Evolutionary conservation across 2,797 vertebrate genomes (phyloP).

Genomic region (Acipenser oxyrinchus): DNA sequence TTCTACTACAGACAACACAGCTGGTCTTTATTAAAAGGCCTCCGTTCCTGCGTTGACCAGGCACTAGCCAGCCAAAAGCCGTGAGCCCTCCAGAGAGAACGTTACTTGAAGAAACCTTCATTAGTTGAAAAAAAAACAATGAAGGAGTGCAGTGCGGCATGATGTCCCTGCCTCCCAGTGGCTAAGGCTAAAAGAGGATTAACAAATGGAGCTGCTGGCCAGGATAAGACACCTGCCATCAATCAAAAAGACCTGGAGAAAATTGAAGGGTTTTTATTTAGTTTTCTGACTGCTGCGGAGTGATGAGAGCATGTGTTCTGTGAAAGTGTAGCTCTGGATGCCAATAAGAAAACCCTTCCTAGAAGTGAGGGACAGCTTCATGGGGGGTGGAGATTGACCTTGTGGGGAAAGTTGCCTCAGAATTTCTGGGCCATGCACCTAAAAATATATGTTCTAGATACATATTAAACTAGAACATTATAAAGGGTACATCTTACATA

Average conservation of each 20-base stretch:
- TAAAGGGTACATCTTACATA: no score
- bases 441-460: no score
- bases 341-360: neutral
- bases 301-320: neutral
- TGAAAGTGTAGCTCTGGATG: neutral
- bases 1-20: neutral
- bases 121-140: neutral
- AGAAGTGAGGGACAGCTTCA: neutral
- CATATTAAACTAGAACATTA: no score
- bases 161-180: neutral
- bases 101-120: slow-evolving; percentile 20
- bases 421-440: neutral
- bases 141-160: neutral
- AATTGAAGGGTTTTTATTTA: neutral
- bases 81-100: slow-evolving; percentile 11
- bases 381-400: neutral
- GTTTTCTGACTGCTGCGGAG: neutral
- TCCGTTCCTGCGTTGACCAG: slow-evolving; percentile 7
- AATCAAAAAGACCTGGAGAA: neutral
- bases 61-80: slow-evolving; percentile 21
- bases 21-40: neutral
- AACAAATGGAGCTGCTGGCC: neutral
- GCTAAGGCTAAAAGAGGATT: neutral
- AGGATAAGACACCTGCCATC: neutral
- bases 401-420: neutral